These are phyloP conservation scores for Adelphocoris suturalis DNA, from an alignment of 2,888 invertebrate species.

Conservation along the genomic window DNA sequence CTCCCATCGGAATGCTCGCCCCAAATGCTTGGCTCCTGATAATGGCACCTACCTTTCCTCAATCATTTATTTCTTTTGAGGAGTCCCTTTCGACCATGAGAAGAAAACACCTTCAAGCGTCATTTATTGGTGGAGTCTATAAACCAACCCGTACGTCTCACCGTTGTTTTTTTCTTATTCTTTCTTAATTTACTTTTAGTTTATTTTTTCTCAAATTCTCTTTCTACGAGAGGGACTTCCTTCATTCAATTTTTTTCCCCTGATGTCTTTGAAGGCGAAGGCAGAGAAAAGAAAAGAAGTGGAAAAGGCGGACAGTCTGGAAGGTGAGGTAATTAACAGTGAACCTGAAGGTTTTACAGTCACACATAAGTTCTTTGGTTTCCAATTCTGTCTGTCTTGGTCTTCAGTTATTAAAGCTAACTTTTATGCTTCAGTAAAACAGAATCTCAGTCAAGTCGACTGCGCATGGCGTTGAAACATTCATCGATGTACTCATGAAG, in stretches of 20 bases:
- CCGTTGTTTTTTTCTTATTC: not conserved
- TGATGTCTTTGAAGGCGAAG: not conserved
- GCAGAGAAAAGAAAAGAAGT: not conserved
- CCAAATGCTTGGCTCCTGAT: conserved; percentile 44
- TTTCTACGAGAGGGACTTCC: not conserved
- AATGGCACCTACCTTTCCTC: conserved; percentile 58
- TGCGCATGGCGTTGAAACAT: not conserved
- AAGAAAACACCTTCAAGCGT: conserved; percentile 50
- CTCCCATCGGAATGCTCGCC: conserved; percentile 51
- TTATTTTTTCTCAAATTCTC: conserved; percentile 43
- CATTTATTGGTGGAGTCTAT: conserved; percentile 64
- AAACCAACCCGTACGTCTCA: conserved; percentile 37
- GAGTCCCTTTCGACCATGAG: conserved; percentile 2
- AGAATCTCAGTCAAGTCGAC: not conserved
- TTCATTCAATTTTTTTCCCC: conserved; percentile 30
- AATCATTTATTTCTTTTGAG: conserved; percentile 57
- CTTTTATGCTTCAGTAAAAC: conserved; percentile 18
- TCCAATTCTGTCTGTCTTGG: not conserved
- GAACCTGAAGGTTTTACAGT: conserved; percentile 14
- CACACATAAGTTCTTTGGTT: conserved; percentile 6
- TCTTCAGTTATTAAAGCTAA: not conserved
- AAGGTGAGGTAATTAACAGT: conserved; percentile 41
- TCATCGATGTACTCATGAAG: not conserved
- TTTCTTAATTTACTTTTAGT: conserved; percentile 50
- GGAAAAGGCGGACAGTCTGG: not conserved